Evolutionary conservation across 2,113 vertebrate species (phyloP).

Genomic region (Stomatorhinus ivindoensis): DNA sequence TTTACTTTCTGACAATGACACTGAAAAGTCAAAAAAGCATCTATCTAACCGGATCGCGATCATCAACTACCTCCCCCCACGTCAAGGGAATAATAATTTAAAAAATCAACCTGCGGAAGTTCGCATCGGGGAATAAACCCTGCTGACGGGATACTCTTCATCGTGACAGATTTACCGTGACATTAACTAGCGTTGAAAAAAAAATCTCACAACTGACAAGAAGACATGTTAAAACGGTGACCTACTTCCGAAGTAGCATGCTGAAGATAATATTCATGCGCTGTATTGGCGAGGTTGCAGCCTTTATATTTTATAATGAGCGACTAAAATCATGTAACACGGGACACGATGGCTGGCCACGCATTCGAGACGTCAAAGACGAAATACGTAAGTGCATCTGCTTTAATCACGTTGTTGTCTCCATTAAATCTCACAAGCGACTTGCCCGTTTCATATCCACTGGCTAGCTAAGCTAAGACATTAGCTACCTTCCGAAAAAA

Average conservation of each 20-base stretch:
- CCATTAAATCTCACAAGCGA: background rate
- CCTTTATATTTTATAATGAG: conserved; percentile 26
- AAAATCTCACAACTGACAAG: conserved; percentile 36
- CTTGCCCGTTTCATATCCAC: background rate
- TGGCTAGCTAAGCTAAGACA: conserved; percentile 6
- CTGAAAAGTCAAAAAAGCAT: background rate
- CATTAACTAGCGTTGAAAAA: conserved; percentile 30
- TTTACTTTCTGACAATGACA: conserved; percentile 3
- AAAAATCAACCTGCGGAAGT: conserved; percentile 10
- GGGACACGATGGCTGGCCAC: background rate
- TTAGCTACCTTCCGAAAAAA: conserved; percentile 24
- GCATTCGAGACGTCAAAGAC: background rate
- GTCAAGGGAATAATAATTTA: background rate
- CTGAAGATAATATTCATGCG: conserved; percentile 41
- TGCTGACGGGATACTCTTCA: conserved; percentile 17
- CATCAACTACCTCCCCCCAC: background rate
- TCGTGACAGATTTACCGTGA: conserved; percentile 15
- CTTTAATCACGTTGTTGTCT: background rate
- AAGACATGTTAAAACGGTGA: conserved; percentile 40
- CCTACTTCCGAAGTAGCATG: conserved; percentile 48
- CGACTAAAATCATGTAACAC: background rate
- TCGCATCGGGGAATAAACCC: background rate
- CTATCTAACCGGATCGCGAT: background rate
- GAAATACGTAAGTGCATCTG: background rate
- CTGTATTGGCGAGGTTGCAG: conserved; percentile 31